Evolutionary conservation across 2,113 vertebrate genomes (phyloP).

Genomic region (Entosphenus tridentatus): DNA sequence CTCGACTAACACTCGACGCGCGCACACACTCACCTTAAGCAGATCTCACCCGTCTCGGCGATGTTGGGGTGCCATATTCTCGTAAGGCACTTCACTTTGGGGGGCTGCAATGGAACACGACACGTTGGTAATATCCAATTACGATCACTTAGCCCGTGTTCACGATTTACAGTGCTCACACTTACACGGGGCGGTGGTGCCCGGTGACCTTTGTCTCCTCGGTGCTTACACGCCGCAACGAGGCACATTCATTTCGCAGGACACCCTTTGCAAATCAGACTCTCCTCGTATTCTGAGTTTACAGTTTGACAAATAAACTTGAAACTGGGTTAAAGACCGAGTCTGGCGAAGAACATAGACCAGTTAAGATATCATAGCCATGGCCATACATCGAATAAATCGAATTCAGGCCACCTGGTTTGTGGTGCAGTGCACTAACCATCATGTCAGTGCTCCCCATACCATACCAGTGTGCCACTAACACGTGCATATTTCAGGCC

Average conservation of each 20-base stretch:
- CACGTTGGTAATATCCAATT: constrained; percentile 5
- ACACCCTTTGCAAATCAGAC: not conserved
- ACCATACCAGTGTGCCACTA: not conserved
- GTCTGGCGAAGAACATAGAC: not conserved
- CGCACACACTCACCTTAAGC: constrained; percentile 40
- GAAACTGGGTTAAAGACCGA: not conserved
- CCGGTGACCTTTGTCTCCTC: too few species aligned
- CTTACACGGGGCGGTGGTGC: not conserved
- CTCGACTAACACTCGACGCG: too few species aligned
- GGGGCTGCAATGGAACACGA: constrained; percentile 41
- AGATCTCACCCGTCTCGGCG: constrained; percentile 85
- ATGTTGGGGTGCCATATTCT: constrained; percentile 99
- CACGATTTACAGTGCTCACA: not conserved
- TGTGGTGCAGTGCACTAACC: not conserved
- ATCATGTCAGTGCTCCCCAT: not conserved
- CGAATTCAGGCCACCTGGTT: not conserved
- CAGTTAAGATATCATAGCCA: not conserved
- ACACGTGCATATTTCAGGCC: not conserved
- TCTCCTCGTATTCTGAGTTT: not conserved
- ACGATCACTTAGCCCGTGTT: not conserved
- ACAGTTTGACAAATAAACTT: too few species aligned
- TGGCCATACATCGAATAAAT: not conserved
- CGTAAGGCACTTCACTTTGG: constrained; percentile 83
- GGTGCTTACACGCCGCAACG: too few species aligned
- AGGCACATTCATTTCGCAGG: too few species aligned